Evolutionary conservation across 2,888 invertebrate genomes (phyloP).

Genomic region (Conops quadrifasciatus): DNA sequence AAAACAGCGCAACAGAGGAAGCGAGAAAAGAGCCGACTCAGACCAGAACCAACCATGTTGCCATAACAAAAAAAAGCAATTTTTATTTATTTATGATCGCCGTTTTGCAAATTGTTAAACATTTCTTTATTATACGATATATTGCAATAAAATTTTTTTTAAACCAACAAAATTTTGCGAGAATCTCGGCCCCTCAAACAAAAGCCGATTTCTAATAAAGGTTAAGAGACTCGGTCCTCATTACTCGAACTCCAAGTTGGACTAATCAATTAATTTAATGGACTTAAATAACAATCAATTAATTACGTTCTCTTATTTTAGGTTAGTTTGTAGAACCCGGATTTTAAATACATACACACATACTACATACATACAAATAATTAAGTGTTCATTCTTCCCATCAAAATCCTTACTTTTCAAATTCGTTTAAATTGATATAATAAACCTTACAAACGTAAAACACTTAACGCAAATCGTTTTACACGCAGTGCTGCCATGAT

Average conservation of each 20-base stretch:
- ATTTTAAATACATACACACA: too few relatives aligned
- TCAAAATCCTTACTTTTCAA: background rate
- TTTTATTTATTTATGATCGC: background rate
- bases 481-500: slow-evolving; percentile 24
- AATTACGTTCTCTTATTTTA: slow-evolving; percentile 22
- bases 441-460: slow-evolving; percentile 14
- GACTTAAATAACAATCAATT: background rate
- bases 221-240: background rate
- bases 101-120: slow-evolving; percentile 12
- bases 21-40: background rate
- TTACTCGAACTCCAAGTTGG: background rate
- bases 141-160: slow-evolving; percentile 7
- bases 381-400: background rate
- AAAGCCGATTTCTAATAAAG: background rate
- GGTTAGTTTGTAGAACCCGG: slow-evolving; percentile 17
- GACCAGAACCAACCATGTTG: too few relatives aligned
- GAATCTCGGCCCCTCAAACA: background rate
- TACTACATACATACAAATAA: too few relatives aligned
- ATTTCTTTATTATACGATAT: slow-evolving; percentile 17
- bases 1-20: background rate
- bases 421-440: background rate
- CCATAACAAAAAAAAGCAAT: background rate
- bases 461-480: background rate
- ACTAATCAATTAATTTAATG: background rate
- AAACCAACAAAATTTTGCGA: background rate